Percentiles rank a stretch among this genome's conserved stretches.
Conservation (phyloP, 1,140 invertebrate species). For the Watersipora subatra region DNA sequence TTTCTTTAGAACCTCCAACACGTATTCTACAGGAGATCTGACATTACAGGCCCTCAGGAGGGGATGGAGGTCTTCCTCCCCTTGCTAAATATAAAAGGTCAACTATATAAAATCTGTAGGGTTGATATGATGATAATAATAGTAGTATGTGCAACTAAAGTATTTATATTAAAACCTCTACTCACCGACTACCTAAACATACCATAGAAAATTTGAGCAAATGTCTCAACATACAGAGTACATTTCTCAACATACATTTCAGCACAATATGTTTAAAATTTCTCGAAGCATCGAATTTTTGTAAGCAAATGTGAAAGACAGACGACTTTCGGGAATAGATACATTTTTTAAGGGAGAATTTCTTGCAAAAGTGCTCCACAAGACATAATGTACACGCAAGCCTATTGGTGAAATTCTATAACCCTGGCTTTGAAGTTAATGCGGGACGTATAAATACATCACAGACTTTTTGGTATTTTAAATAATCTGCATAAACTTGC, state of each 20-base stretch:
- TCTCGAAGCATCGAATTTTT: no score
- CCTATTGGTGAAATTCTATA: no score
- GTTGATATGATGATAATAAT: background rate
- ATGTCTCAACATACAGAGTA: background rate
- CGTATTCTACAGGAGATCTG: slow-evolving; percentile 58
- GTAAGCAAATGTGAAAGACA: no score
- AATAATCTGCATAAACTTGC: no score
- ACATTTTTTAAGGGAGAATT: no score
- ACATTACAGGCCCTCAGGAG: slow-evolving; percentile 65
- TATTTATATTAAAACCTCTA: background rate
- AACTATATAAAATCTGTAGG: background rate
- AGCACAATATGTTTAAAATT: no score
- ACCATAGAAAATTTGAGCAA: background rate
- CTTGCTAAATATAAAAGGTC: background rate
- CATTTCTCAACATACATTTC: background rate
- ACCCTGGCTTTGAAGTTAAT: no score
- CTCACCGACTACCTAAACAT: background rate
- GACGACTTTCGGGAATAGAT: no score
- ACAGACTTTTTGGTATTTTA: no score
- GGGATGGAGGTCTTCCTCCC: slow-evolving; percentile 32
- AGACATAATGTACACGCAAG: no score
- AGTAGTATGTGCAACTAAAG: background rate
- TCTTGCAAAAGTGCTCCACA: no score
- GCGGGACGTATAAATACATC: no score
- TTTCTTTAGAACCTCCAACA: slow-evolving; percentile 61